phyloP scores from a whole-genome alignment of 2,113 vertebrate species.

The Tonatia bakeri region DNA sequence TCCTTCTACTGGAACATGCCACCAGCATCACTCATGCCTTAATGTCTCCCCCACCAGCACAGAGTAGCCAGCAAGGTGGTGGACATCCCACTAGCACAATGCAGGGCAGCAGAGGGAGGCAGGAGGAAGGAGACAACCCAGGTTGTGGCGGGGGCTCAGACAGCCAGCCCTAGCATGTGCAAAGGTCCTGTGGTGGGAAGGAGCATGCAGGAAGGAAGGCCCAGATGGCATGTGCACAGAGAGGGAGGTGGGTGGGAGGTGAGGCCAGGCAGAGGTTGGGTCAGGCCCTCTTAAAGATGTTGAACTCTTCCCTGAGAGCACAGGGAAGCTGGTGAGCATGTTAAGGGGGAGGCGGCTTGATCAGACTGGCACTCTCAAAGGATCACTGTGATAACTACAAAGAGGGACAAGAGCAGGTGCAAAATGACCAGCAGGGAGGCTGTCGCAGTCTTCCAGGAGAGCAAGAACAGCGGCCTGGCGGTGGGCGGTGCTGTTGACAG shows the following conservation, averaged over 20 bases:
- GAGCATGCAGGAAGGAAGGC: not conserved
- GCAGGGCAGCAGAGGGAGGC: not conserved
- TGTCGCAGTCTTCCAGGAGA: rapidly evolving
- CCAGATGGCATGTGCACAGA: rapidly evolving
- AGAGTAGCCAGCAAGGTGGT: not conserved
- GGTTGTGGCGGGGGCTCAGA: not conserved
- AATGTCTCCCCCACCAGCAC: not conserved
- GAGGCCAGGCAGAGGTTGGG: not conserved
- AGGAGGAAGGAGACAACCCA: not conserved
- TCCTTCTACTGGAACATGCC: not conserved
- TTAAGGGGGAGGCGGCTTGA: not conserved
- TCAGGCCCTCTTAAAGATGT: not conserved
- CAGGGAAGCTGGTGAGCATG: not conserved
- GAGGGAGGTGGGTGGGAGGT: not conserved
- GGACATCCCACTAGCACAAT: not conserved
- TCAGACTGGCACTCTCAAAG: not conserved
- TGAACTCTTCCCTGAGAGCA: not conserved
- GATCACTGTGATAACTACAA: not conserved
- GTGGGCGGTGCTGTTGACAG: not conserved
- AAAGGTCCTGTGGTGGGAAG: not conserved
- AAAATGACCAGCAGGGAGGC: not conserved
- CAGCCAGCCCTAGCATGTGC: not conserved
- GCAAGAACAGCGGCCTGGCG: not conserved
- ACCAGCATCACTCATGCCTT: not conserved
- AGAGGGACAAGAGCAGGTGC: not conserved